Evolutionary conservation across 1,140 invertebrate genomes (phyloP).

Genomic region (Drosophila tropicalis): DNA sequence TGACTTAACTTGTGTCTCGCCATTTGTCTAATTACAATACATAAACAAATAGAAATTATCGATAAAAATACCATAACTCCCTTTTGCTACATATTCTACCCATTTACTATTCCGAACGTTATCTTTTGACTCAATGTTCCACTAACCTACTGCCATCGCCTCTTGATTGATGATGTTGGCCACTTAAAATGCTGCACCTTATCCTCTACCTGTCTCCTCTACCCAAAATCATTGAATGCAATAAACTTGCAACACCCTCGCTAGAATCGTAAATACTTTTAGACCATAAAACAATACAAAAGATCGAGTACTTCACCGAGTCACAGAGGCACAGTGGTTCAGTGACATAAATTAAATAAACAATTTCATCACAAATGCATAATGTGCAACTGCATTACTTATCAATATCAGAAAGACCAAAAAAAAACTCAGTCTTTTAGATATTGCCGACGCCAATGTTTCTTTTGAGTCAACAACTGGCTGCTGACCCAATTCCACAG

Average conservation of each 20-base stretch:
- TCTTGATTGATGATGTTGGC: slow-evolving; percentile 33
- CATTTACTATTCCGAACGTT: slow-evolving; percentile 7
- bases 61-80: slow-evolving; percentile 2
- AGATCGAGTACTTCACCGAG: not conserved
- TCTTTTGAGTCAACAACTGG: slow-evolving; percentile 48
- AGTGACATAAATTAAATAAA: slow-evolving; percentile 1
- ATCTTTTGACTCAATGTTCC: slow-evolving; percentile 28
- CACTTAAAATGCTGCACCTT: slow-evolving; percentile 11
- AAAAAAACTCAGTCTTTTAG: slow-evolving; percentile 41
- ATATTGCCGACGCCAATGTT: slow-evolving; percentile 36
- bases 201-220: not conserved
- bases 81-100: not conserved
- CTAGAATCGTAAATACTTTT: slow-evolving; percentile 25
- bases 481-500: slow-evolving; percentile 56
- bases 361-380: slow-evolving; percentile 27
- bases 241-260: slow-evolving; percentile 3
- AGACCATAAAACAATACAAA: not conserved
- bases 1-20: no score
- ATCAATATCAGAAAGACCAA: slow-evolving; percentile 24
- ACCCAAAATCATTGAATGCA: slow-evolving; percentile 3
- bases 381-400: slow-evolving; percentile 38
- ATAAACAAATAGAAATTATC: not conserved
- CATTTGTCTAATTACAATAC: no score
- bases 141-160: slow-evolving; percentile 31
- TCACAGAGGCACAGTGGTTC: not conserved